Evolutionary conservation across 2,888 invertebrate genomes (phyloP).

Genomic region (Dasysyrphus albostriatus): DNA sequence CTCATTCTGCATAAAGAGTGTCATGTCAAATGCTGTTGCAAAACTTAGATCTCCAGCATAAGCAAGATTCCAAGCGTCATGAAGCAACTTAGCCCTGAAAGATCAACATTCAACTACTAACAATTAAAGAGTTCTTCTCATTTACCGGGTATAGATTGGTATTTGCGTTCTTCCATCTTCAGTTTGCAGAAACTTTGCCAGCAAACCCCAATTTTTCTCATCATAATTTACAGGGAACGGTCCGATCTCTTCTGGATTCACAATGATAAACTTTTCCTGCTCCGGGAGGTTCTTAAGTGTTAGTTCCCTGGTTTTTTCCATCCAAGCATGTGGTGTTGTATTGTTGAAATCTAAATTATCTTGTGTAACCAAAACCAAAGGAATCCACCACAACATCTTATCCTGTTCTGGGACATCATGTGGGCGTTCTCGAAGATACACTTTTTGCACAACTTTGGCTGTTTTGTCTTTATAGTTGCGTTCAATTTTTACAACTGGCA

Average conservation of each 20-base stretch:
- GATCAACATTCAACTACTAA: neutral
- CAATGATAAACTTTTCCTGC: slow-evolving; percentile 88
- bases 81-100: slow-evolving; percentile 88
- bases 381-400: slow-evolving; percentile 90
- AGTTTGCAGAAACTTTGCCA: slow-evolving; percentile 87
- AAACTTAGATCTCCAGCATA: slow-evolving; percentile 91
- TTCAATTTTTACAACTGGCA: slow-evolving; percentile 89
- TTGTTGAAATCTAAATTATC: slow-evolving; percentile 86
- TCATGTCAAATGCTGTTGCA: slow-evolving; percentile 91
- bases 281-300: slow-evolving; percentile 85
- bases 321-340: slow-evolving; percentile 87
- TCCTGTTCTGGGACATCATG: slow-evolving; percentile 89
- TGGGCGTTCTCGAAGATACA: slow-evolving; percentile 89
- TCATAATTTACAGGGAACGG: slow-evolving; percentile 94
- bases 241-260: slow-evolving; percentile 93
- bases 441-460: slow-evolving; percentile 86
- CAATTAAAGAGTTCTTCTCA: neutral
- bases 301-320: slow-evolving; percentile 86
- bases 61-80: slow-evolving; percentile 91
- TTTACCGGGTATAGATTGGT: slow-evolving; percentile 87
- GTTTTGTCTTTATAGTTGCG: slow-evolving; percentile 88
- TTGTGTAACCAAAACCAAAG: slow-evolving; percentile 87
- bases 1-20: slow-evolving; percentile 89
- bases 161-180: slow-evolving; percentile 85
- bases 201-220: slow-evolving; percentile 89